phyloP scores from a whole-genome alignment of 2,888 invertebrate species.

The Itoplectis maculator region DNA sequence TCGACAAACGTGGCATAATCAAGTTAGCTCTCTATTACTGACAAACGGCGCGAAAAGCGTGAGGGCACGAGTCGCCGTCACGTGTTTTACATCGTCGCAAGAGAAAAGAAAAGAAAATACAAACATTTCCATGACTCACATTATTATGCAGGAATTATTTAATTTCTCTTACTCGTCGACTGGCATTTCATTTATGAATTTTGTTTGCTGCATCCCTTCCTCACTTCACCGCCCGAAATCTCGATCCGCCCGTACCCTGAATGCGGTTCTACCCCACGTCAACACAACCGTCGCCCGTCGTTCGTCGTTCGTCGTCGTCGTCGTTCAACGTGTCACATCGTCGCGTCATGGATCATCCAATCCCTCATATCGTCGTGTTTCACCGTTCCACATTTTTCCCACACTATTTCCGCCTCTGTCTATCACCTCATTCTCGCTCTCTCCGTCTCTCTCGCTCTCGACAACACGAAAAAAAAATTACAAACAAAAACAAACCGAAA shows the following conservation, averaged over 20 bases:
- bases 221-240: constrained; percentile 46
- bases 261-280: constrained; percentile 44
- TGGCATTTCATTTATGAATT: constrained; percentile 81
- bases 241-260: constrained; percentile 40
- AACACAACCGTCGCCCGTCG: constrained; percentile 56
- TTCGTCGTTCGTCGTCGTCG: constrained; percentile 66
- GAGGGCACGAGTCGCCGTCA: constrained; percentile 30
- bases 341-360: constrained; percentile 62
- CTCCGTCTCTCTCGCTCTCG: constrained; percentile 71
- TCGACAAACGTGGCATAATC: constrained; percentile 74
- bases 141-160: constrained; percentile 66
- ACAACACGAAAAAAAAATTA: constrained; percentile 43
- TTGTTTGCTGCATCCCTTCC: constrained; percentile 80
- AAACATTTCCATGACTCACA: constrained; percentile 43
- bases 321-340: constrained; percentile 62
- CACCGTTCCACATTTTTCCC: constrained; percentile 51
- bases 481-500: constrained; percentile 37
- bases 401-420: constrained; percentile 35
- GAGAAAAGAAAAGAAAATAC: constrained; percentile 40
- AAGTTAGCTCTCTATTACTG: constrained; percentile 71
- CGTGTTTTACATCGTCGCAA: constrained; percentile 16
- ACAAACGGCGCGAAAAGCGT: constrained; percentile 40
- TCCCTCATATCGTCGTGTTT: constrained; percentile 10
- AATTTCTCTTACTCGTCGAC: constrained; percentile 74
- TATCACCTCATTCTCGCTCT: constrained; percentile 58